Evolutionary conservation across 2,888 invertebrate genomes (phyloP).

Genomic region (Synanthedon tipuliformis): DNA sequence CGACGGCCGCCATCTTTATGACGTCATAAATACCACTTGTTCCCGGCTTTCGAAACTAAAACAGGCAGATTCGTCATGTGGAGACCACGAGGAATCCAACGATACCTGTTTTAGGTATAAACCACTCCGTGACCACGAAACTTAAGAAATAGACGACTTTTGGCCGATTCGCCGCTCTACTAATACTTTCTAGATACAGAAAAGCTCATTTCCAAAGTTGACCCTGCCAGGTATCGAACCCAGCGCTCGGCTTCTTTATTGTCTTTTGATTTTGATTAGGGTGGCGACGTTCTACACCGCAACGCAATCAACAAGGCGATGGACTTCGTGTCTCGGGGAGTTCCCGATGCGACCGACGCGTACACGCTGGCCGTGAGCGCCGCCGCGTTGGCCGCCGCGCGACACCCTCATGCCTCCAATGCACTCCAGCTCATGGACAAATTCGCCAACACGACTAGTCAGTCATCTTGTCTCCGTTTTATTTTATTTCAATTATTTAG

Average conservation of each 20-base stretch:
- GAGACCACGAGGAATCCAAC: no score
- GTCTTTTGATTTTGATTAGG: constrained; percentile 20
- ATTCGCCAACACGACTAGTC: constrained; percentile 58
- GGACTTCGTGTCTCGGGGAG: constrained; percentile 77
- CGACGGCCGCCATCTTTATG: no score
- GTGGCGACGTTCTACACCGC: constrained; percentile 62
- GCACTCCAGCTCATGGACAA: constrained; percentile 65
- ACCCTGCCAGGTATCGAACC: neutral
- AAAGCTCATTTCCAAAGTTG: no score
- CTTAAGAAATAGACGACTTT: no score
- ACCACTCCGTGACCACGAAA: no score
- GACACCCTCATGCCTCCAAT: constrained; percentile 76
- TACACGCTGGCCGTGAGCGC: constrained; percentile 83
- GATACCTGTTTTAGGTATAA: no score
- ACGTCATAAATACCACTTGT: no score
- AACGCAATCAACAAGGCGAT: constrained; percentile 80
- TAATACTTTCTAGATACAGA: no score
- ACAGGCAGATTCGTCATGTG: no score
- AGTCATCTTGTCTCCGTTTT: neutral
- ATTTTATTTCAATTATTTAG: no score
- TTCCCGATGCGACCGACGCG: constrained; percentile 73
- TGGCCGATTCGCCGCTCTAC: no score
- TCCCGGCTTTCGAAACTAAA: no score
- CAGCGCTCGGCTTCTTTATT: neutral
- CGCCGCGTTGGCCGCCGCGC: constrained; percentile 81